Conservation (phyloP, 64 coral and sea anemone genomes). For the Montipora sp. region DNA sequence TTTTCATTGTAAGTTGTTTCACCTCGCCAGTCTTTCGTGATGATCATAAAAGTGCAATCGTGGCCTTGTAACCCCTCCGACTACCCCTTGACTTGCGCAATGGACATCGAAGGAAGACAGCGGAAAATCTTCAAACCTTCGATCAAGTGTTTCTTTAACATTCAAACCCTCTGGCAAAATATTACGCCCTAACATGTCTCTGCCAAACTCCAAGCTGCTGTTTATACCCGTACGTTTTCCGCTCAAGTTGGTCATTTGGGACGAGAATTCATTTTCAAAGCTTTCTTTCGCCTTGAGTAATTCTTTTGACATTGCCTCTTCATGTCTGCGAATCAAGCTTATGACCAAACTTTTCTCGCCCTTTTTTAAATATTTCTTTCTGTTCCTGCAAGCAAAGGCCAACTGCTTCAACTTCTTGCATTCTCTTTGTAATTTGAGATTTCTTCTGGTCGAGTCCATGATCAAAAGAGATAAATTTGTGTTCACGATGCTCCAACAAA, state of each 20-base stretch:
- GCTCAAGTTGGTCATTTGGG: background rate
- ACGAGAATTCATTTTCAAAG: conserved; percentile 4
- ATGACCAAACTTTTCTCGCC: background rate
- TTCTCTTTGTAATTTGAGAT: background rate
- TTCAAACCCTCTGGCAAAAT: conserved; percentile 10
- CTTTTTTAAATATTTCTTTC: background rate
- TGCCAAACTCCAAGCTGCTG: conserved; percentile 33
- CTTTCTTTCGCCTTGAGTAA: background rate
- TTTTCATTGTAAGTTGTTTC: background rate
- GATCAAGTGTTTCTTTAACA: conserved; percentile 12
- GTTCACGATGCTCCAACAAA: conserved; percentile 21
- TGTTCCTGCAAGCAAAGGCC: background rate
- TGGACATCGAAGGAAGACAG: background rate
- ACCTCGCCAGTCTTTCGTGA: background rate
- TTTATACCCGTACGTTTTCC: background rate
- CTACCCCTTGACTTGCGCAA: background rate
- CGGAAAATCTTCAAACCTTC: conserved; percentile 21
- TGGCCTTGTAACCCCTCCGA: background rate
- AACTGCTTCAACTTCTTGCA: conserved; percentile 7
- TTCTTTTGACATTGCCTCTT: background rate
- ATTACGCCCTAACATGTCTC: background rate
- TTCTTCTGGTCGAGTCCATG: conserved; percentile 5
- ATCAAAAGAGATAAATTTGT: background rate
- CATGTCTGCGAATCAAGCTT: background rate
- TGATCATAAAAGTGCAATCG: background rate